Conservation (phyloP, 2,888 invertebrate genomes). For the Eurois occulta region DNA sequence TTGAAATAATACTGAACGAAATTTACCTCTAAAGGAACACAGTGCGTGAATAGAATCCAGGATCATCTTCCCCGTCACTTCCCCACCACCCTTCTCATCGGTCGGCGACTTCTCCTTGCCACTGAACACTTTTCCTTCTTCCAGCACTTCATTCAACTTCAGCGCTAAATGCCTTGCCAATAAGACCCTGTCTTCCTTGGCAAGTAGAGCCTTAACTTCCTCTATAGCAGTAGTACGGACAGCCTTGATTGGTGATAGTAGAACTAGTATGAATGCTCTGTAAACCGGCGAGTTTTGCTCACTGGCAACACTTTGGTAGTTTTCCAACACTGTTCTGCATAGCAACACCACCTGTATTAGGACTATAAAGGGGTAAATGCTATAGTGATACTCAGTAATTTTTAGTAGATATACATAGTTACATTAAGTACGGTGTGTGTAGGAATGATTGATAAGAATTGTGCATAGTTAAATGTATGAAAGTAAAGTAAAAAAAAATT, state of each 20-base stretch:
- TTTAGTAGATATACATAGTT: conserved; percentile 31
- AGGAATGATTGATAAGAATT: not conserved
- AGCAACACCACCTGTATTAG: conserved; percentile 93
- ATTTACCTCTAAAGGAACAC: conserved; percentile 87
- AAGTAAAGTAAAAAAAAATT: not conserved
- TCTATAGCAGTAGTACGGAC: conserved; percentile 92
- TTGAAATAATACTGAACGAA: not conserved
- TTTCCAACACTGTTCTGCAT: conserved; percentile 93
- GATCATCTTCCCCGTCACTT: conserved; percentile 90
- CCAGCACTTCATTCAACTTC: conserved; percentile 92
- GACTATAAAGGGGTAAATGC: conserved; percentile 89
- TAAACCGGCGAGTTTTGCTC: conserved; percentile 92
- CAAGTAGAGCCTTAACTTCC: conserved; percentile 91
- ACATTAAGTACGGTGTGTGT: not conserved
- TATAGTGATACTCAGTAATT: conserved; percentile 77
- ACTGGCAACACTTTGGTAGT: conserved; percentile 92
- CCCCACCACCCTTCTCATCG: conserved; percentile 80
- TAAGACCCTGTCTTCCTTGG: conserved; percentile 90
- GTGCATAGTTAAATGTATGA: not conserved
- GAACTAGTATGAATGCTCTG: conserved; percentile 93
- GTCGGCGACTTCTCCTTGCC: conserved; percentile 82
- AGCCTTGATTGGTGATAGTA: conserved; percentile 91
- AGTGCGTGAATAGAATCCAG: conserved; percentile 89
- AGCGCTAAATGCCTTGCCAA: conserved; percentile 92
- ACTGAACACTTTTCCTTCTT: conserved; percentile 89